Base-by-base conservation (phyloP, 2,797 vertebrate species). In the Megalops cyprinoides region DNA sequence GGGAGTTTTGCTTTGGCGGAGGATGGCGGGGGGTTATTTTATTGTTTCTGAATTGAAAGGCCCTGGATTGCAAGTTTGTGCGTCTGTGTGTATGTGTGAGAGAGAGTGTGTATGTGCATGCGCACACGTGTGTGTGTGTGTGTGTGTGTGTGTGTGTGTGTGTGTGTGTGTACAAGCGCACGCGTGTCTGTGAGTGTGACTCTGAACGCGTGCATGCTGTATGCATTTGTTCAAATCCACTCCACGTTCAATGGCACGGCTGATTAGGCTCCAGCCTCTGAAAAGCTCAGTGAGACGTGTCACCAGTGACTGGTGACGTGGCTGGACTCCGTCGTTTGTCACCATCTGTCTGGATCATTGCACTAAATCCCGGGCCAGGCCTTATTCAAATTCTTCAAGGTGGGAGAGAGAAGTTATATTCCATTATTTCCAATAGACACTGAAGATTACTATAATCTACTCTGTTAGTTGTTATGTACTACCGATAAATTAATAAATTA, bases 1-100 rank as follows among this genome's bases (percentile, higher is more conserved):
- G 79, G 60, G 73, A 65, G 74, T 77, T 83, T 82, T 82, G 67
- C 83, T 76, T 77, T 81, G 23, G 15, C 74, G 86, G 62, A 84
- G 84, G 81, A 75, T 81, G 85, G 78, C 55, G 69, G 10, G 18
- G 25, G 31, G 65, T 18, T 7, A 53, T 53, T 53, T 53, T 51
- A 53, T 1, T 53, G 10, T 48, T 4, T 48, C 46, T 10, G 12
- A 53, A 53, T 53, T 51, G 18, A 53, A 53, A 53, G 51, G 51
- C 10, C 51, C 51, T 14, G 15, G 6, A 14, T 14, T 53, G 15
- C 51, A 14, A 53, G 56, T 60, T 5, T 31, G 56, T 60, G 56
- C 25, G 56, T 25, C 56, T 1, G 20, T 60, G 20, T 60, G 10
- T n/a, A 8, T 1, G 7, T 25, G 56, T 60, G 56, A 4, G 56